These are phyloP conservation scores for Thalassophryne amazonica DNA, from an alignment of 2,797 vertebrate genomes.

Conservation along the genomic window DNA sequence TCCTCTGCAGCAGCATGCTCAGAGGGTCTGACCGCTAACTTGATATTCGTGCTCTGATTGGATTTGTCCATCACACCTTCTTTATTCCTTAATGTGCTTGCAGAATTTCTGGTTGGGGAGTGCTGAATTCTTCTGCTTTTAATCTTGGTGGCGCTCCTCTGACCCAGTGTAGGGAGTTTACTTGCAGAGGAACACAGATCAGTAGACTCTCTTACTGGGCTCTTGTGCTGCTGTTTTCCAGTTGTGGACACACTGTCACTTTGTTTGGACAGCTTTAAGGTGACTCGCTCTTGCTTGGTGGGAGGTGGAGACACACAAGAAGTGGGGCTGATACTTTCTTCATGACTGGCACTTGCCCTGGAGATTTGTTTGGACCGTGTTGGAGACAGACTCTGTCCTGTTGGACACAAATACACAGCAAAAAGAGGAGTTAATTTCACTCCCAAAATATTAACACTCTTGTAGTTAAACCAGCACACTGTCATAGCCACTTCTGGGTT, in stretches of 20 bases:
- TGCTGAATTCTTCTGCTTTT: slow-evolving; percentile 34
- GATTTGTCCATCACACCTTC: slow-evolving; percentile 7
- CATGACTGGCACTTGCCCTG: slow-evolving; percentile 42
- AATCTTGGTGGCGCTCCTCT: slow-evolving; percentile 44
- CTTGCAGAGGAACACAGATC: slow-evolving; percentile 31
- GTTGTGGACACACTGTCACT: slow-evolving; percentile 17
- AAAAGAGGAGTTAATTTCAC: too few relatives aligned
- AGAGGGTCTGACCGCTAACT: neutral
- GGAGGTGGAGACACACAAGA: slow-evolving; percentile 29
- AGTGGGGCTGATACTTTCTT: slow-evolving; percentile 45
- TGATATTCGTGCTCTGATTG: neutral
- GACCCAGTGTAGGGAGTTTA: slow-evolving; percentile 57
- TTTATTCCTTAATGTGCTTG: neutral
- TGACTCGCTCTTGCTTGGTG: slow-evolving; percentile 50
- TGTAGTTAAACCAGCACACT: too few relatives aligned
- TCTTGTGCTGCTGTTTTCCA: slow-evolving; percentile 43
- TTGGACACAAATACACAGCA: slow-evolving; percentile 26
- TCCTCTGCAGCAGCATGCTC: neutral
- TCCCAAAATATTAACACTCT: too few relatives aligned
- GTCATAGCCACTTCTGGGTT: too few relatives aligned
- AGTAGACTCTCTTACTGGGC: slow-evolving; percentile 36
- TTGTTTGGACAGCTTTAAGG: slow-evolving; percentile 40
- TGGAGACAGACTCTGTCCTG: slow-evolving; percentile 49
- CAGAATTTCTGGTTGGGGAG: slow-evolving; percentile 10
- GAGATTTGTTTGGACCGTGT: slow-evolving; percentile 35